Percentiles rank a stretch among this genome's conserved stretches.
Evolutionary conservation across 2,888 invertebrate genomes (phyloP).

Genomic region (Eulithis prunata): DNA sequence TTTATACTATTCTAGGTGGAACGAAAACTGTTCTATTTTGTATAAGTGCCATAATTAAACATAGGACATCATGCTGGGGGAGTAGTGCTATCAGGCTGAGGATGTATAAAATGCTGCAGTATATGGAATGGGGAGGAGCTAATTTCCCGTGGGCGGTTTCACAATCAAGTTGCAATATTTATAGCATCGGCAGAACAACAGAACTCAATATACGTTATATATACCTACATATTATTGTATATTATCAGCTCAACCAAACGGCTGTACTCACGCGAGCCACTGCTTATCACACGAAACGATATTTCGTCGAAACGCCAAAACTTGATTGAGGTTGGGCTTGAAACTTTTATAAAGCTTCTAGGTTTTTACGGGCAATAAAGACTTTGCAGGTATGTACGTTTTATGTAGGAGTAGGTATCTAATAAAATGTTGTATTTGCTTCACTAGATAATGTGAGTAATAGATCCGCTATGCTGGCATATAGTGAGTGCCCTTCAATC

Average conservation of each 20-base stretch:
- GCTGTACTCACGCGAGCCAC: slow-evolving; percentile 53
- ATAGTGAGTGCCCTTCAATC: slow-evolving; percentile 10
- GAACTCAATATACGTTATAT: too few species aligned
- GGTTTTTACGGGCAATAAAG: slow-evolving; percentile 19
- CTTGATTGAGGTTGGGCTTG: slow-evolving; percentile 34
- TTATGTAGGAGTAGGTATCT: slow-evolving; percentile 1
- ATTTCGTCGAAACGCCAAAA: slow-evolving; percentile 38
- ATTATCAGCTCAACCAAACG: slow-evolving; percentile 43
- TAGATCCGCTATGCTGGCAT: neutral
- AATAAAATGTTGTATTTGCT: neutral
- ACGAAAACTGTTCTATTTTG: neutral
- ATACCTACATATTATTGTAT: neutral
- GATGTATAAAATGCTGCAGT: slow-evolving; percentile 42
- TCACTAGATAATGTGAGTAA: slow-evolving; percentile 5
- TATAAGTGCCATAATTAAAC: slow-evolving; percentile 19
- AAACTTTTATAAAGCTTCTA: slow-evolving; percentile 27
- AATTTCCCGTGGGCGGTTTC: slow-evolving; percentile 61
- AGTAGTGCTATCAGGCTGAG: slow-evolving; percentile 27
- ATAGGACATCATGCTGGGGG: slow-evolving; percentile 17
- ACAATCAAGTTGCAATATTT: slow-evolving; percentile 61
- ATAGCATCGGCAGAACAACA: slow-evolving; percentile 48
- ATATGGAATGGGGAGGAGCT: slow-evolving; percentile 48
- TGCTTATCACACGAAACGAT: slow-evolving; percentile 54
- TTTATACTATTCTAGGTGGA: slow-evolving; percentile 11
- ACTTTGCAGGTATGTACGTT: neutral